phyloP scores from a whole-genome alignment of 2,113 vertebrate genomes.

The Microcebus ravelobensis region DNA sequence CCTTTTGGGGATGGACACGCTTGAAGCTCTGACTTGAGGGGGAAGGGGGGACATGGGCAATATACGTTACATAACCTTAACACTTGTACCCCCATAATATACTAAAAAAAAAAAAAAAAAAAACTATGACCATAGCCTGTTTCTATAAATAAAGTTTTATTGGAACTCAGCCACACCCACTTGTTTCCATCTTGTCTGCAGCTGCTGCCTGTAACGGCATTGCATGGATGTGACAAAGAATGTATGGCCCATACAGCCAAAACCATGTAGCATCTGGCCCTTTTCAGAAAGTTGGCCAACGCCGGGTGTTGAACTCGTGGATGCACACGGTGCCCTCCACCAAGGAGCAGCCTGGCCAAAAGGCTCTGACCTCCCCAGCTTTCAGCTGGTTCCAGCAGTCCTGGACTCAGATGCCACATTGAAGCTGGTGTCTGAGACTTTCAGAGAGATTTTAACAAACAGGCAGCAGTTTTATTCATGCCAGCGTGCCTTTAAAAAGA shows the following conservation, averaged over 20 bases:
- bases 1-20: too few species aligned
- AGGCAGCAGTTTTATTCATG: background rate
- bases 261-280: background rate
- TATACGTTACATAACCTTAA: too few species aligned
- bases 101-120: too few species aligned
- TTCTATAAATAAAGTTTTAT: background rate
- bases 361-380: background rate
- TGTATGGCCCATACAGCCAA: accelerated
- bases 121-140: accelerated
- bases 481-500: background rate
- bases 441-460: background rate
- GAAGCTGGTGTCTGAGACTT: background rate
- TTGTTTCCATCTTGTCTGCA: too few species aligned
- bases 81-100: too few species aligned
- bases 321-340: accelerated
- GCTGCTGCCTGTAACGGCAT: background rate
- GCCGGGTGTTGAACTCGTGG: background rate
- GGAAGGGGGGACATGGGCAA: too few species aligned
- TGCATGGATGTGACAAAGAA: background rate
- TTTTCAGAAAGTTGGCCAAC: too few species aligned
- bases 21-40: too few species aligned
- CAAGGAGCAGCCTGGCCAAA: background rate
- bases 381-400: background rate
- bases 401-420: background rate
- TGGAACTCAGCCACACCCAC: background rate